Conservation (phyloP, 2,113 vertebrate species). For the Bos indicus region DNA sequence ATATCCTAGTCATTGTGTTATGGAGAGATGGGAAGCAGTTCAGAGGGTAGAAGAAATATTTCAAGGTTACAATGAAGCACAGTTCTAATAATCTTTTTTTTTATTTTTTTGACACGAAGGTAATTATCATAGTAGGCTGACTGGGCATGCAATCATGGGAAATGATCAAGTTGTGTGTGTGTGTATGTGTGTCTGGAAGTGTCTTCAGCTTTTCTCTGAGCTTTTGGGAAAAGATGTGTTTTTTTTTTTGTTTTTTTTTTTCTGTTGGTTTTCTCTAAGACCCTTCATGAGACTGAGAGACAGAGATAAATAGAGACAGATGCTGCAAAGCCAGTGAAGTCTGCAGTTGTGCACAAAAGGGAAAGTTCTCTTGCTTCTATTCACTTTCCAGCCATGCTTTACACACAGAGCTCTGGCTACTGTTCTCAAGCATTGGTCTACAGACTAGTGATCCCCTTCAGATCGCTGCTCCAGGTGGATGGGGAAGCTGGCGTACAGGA, state of each 20-base stretch:
- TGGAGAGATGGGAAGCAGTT: not conserved
- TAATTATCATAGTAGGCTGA: not conserved
- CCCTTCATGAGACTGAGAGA: not conserved
- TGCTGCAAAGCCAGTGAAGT: not conserved
- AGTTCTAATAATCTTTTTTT: not conserved
- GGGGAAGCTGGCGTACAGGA: accelerated
- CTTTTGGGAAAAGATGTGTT: not conserved
- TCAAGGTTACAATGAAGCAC: not conserved
- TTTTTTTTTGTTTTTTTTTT: not conserved
- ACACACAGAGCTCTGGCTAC: not conserved
- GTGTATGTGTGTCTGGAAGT: not conserved
- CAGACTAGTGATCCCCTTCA: not conserved
- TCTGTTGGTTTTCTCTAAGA: not conserved
- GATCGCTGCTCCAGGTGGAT: not conserved
- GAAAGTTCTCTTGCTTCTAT: not conserved
- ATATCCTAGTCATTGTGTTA: not conserved
- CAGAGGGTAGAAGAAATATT: not conserved
- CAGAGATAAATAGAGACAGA: not conserved
- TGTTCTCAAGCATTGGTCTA: not conserved
- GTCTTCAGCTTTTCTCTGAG: not conserved
- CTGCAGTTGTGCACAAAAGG: not conserved
- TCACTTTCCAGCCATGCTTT: not conserved
- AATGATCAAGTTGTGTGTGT: not conserved
- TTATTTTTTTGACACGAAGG: not conserved
- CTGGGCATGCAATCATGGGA: not conserved